A percentile compares a stretch with the other conserved stretches of the same genome.
phyloP scores from a whole-genome alignment of 2,888 invertebrate species.

The Melangyna quadrimaculata region DNA sequence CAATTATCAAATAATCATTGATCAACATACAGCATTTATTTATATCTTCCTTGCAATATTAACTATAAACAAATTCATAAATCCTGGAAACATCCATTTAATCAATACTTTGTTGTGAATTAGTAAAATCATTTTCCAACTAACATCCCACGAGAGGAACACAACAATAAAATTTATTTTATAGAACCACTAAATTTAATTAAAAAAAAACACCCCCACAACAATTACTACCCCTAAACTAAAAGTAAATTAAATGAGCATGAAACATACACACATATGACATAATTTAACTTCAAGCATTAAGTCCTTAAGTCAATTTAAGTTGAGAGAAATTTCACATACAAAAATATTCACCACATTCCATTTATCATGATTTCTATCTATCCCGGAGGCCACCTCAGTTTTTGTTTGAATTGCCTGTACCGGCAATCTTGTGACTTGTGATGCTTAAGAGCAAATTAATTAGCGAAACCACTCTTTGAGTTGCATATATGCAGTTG shows the following conservation, averaged over 20 bases:
- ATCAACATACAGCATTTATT: too few relatives aligned
- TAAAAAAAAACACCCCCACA: neutral
- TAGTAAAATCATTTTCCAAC: neutral
- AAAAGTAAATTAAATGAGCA: neutral
- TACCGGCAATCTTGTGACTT: slow-evolving; percentile 19
- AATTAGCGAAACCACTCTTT: slow-evolving; percentile 25
- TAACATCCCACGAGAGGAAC: neutral
- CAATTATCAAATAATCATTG: too few relatives aligned
- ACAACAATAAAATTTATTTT: neutral
- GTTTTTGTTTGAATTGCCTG: slow-evolving; percentile 19
- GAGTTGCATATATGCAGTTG: neutral
- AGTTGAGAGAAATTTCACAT: slow-evolving; percentile 3
- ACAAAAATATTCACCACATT: neutral
- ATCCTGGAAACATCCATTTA: too few relatives aligned
- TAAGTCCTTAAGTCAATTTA: slow-evolving; percentile 5
- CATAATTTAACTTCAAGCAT: slow-evolving; percentile 3
- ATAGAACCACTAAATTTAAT: neutral
- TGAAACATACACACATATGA: neutral
- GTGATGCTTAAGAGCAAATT: slow-evolving; percentile 23
- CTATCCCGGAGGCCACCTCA: neutral
- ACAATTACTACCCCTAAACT: neutral
- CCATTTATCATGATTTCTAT: neutral
- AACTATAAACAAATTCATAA: too few relatives aligned
- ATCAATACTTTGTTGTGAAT: too few relatives aligned
- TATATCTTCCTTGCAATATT: too few relatives aligned